phyloP scores from a whole-genome alignment of 2,888 invertebrate species.

The Yponomeuta evonymella region DNA sequence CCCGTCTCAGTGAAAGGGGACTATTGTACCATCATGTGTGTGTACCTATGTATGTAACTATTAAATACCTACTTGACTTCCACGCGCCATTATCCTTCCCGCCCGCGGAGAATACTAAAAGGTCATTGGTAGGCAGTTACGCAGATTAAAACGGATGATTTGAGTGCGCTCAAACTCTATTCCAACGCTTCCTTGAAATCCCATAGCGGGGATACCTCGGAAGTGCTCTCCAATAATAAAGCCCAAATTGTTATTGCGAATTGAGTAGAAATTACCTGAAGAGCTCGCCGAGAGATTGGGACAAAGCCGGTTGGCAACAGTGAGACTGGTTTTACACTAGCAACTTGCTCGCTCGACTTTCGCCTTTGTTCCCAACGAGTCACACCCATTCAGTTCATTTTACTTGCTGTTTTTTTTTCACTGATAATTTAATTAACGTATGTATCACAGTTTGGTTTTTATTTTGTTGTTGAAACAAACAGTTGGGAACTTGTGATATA shows the following conservation, averaged over 20 bases:
- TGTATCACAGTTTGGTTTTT: too few species aligned
- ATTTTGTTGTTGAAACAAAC: too few species aligned
- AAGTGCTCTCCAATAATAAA: slow-evolving; percentile 10
- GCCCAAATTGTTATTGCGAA: slow-evolving; percentile 9
- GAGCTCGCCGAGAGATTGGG: slow-evolving; percentile 8
- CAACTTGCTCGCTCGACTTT: too few species aligned
- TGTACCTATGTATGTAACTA: neutral
- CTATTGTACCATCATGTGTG: neutral
- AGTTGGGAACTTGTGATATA: too few species aligned
- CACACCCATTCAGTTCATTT: too few species aligned
- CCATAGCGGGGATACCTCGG: neutral
- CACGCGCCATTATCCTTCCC: neutral
- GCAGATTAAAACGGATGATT: slow-evolving; percentile 1
- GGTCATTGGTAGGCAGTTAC: neutral
- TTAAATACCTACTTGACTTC: neutral
- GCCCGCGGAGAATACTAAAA: neutral
- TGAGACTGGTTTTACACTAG: neutral
- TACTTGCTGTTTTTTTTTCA: too few species aligned
- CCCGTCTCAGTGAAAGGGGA: slow-evolving; percentile 9
- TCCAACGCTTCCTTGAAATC: neutral
- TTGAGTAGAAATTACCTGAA: slow-evolving; percentile 14
- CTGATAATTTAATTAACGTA: too few species aligned
- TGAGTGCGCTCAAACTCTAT: neutral
- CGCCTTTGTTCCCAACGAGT: too few species aligned
- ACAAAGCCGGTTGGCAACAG: slow-evolving; percentile 11